Conservation (phyloP, 2,888 invertebrate genomes). For the Tuta absoluta region DNA sequence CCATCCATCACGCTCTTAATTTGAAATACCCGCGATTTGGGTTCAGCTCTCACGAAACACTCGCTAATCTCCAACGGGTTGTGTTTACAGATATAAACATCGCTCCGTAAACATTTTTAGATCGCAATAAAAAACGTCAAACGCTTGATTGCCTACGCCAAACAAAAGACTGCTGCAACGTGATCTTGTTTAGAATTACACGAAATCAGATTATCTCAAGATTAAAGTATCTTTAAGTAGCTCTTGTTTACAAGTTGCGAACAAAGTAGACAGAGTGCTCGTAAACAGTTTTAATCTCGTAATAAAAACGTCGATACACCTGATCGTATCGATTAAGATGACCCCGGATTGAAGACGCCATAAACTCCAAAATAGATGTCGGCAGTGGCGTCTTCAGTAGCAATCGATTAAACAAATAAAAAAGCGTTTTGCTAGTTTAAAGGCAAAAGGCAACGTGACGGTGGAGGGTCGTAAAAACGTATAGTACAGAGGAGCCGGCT, state of each 20-base stretch:
- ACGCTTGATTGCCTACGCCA: constrained; percentile 42
- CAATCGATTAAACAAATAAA: constrained; percentile 81
- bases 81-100: constrained; percentile 63
- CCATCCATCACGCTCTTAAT: constrained; percentile 79
- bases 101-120: constrained; percentile 62
- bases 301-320: constrained; percentile 73
- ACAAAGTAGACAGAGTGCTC: constrained; percentile 74
- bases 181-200: constrained; percentile 46
- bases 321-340: constrained; percentile 68
- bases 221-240: constrained; percentile 58
- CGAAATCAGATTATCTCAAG: constrained; percentile 54
- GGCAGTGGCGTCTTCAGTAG: constrained; percentile 70
- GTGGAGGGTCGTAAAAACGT: constrained; percentile 76
- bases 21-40: constrained; percentile 77
- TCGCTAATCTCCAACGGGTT: constrained; percentile 69
- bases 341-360: constrained; percentile 67
- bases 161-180: constrained; percentile 49
- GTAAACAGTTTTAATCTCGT: constrained; percentile 72
- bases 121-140: constrained; percentile 56
- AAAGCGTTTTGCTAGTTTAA: constrained; percentile 75
- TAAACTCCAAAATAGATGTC: constrained; percentile 71
- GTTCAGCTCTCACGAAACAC: constrained; percentile 61
- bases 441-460: constrained; percentile 76
- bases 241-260: constrained; percentile 61
- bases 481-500: constrained; percentile 78